Base-by-base conservation (phyloP, 1,140 invertebrate species). In the Drosophila ogumai region DNA sequence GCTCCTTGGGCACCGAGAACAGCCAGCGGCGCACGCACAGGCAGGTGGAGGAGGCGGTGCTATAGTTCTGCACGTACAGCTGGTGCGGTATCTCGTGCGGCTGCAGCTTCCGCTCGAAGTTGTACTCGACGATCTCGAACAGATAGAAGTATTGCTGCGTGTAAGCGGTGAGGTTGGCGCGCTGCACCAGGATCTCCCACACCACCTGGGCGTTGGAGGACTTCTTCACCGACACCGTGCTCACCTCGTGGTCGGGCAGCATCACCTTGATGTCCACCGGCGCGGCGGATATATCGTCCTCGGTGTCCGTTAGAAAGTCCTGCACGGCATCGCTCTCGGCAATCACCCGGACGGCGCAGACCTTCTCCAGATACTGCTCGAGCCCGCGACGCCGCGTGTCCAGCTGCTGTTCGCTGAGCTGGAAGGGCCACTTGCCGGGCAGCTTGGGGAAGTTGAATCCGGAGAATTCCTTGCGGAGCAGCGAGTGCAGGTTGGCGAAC, bases 31-130 rank as follows among this genome's bases (percentile, higher is more conserved):
- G 95, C 44, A 99, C 94, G 56, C 96, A 95, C n/a, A 99, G 94
- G 93, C 99, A 99, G 13, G 98, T 99, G 55, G 97, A 97, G 31
- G 98, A 98, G 25, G 98, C 98, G n/a, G 99, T 99, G 72, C 97
- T 99, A 91, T 99, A 99, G 93, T 99, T 99, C 94, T 99, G 98
- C 79, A 99, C 98, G 93, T 99, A 99, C 52, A 99, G 94, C 84
- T 98, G 98, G 93, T 99, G 98, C 0, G 98, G 98, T 75, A 98
- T 97, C 93, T 99, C 99, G 91, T 97, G 96, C 3, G 97, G 95
- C 81, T 98, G 96, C 52, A 99, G 93, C 93, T 99, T 99, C 56
- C 99, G 95, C 93, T 99, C 98, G 93, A 99, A 99, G 93, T 98
- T 98, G 91, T 98, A 98, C 91, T 99, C 98, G 50, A 99, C 97